Conservation (phyloP, 1,140 invertebrate species). For the Leptopilina boulardi region DNA sequence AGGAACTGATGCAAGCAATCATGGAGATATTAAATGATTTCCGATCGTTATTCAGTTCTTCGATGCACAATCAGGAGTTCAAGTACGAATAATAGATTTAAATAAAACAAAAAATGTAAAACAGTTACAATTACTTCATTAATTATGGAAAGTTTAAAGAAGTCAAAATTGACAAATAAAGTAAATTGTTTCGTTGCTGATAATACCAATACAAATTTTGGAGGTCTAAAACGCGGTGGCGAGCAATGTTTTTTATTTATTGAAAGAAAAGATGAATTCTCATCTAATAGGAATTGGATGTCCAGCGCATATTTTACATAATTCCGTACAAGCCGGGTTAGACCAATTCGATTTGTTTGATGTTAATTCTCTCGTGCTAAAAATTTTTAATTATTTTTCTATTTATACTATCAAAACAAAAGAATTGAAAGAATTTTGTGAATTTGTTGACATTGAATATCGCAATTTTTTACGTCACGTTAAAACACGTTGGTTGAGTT, state of each 20-base stretch:
- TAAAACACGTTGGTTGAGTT: conserved; percentile 56
- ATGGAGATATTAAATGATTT: conserved; percentile 55
- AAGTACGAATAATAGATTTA: conserved; percentile 53
- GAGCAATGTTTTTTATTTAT: conserved; percentile 52
- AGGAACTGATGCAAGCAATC: conserved; percentile 53
- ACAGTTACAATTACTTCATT: conserved; percentile 42
- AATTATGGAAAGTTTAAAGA: neutral
- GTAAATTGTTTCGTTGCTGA: conserved; percentile 58
- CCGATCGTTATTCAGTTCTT: conserved; percentile 55
- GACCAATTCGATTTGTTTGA: conserved; percentile 56
- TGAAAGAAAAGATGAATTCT: conserved; percentile 48
- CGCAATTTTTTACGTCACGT: conserved; percentile 45
- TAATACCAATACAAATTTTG: conserved; percentile 63
- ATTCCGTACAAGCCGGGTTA: conserved; percentile 48
- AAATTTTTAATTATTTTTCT: conserved; percentile 61
- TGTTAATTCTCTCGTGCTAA: conserved; percentile 52
- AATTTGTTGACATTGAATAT: conserved; percentile 52
- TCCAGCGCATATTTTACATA: conserved; percentile 58
- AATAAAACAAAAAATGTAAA: conserved; percentile 49
- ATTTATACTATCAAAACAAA: conserved; percentile 60
- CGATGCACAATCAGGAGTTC: conserved; percentile 47
- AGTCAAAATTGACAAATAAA: conserved; percentile 50
- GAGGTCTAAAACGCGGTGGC: conserved; percentile 50
- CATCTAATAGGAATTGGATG: conserved; percentile 56
- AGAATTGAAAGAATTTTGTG: conserved; percentile 57